These are phyloP conservation scores for Aelia acuminata DNA, from an alignment of 2,888 invertebrate genomes.

Conservation along the genomic window DNA sequence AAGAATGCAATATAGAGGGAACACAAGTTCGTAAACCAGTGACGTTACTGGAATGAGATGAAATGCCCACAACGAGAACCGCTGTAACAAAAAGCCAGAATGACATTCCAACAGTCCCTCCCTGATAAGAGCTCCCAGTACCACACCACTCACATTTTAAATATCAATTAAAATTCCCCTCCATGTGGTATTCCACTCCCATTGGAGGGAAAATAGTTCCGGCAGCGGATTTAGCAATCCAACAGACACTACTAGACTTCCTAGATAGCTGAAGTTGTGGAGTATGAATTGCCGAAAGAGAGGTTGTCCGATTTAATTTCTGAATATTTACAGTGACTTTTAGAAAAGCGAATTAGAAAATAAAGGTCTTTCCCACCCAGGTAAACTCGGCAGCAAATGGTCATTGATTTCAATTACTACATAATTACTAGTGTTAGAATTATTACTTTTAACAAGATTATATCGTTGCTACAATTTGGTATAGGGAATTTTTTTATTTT, in stretches of 20 bases:
- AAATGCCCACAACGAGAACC: background rate
- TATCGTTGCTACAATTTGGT: no score
- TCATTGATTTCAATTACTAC: no score
- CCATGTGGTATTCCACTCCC: background rate
- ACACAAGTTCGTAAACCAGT: background rate
- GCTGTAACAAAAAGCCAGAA: conserved; percentile 11
- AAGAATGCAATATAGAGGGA: conserved; percentile 3
- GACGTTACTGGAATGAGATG: background rate
- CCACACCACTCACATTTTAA: conserved; percentile 8
- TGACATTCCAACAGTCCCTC: conserved; percentile 5
- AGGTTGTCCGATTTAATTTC: no score
- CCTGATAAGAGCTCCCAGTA: background rate
- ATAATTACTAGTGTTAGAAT: no score
- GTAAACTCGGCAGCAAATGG: no score
- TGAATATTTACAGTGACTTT: background rate
- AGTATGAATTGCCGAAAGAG: no score
- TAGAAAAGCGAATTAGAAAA: no score
- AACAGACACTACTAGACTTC: background rate
- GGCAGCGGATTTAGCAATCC: background rate
- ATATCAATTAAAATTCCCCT: conserved; percentile 5
- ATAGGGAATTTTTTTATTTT: no score
- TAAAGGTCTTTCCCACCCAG: no score
- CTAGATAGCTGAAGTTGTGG: background rate
- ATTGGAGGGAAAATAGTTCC: background rate
- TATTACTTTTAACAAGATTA: no score